Base-by-base conservation (phyloP, 2,797 vertebrate genomes). In the Bradypus variegatus region DNA sequence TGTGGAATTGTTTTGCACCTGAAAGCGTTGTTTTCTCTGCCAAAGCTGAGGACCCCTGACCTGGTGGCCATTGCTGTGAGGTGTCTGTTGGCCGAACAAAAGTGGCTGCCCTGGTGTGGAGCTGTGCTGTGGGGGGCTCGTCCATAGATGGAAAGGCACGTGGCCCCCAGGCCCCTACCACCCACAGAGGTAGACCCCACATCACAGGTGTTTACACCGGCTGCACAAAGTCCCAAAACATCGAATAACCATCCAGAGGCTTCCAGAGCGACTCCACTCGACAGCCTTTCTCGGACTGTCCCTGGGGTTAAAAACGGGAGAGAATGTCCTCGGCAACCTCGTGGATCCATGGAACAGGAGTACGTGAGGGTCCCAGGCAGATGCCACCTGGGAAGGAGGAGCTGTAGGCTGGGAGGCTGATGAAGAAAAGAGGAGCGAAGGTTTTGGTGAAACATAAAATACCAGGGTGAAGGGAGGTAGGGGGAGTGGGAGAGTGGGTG, bases 141-240 rank as follows among this genome's bases (percentile, higher is more conserved):
- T 64, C 73, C 8, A 12, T 12, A 31, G 25, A 45, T 15, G 31
- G 55, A 29, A 64, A 81, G 8, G 33, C 12, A 5, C 41, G 8
- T 7, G 48, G 55, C 8, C 3, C 11, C 38, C 6, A 2, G 5
- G 29, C 7, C n/a, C 6, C 2, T 8, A 3, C 5, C 10, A 45
- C 33, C 27, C 27, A 23, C 50, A 2, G 21, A 78, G 70, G 27
- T 2, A 2, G n/a, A 9, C 19, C n/a, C 25, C 31, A 8, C 16
- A 0, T 31, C 4, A 11, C 29, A 7, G 50, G 21, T 10, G 6
- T 5, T 2, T 2, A 13, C n/a, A 16, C 29, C 78, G 27, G 13
- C 6, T 10, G 33, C 53, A 33, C 1, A 5, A 36, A 76, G 38
- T 38, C 36, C 15, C 2, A 0, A 67, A 67, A 31, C 1, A 0